These are phyloP conservation scores for Drosophila borborema DNA, from an alignment of 2,888 invertebrate species.

Conservation along the genomic window DNA sequence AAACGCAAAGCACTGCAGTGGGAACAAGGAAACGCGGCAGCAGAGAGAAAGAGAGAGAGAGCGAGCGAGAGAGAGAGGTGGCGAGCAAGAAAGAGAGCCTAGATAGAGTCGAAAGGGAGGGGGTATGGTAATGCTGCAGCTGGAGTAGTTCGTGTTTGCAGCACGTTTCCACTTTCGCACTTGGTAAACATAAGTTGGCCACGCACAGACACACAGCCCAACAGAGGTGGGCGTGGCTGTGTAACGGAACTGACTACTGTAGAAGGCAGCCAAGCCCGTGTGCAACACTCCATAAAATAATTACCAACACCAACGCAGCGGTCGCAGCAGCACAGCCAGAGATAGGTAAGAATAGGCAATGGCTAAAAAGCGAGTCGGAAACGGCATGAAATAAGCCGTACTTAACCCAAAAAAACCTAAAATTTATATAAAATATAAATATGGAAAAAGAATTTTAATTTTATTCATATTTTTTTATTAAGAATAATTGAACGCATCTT, in stretches of 20 bases:
- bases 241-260: slow-evolving; percentile 1
- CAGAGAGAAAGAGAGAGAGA: neutral
- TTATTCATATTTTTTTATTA: too few species aligned
- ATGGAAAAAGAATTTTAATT: too few species aligned
- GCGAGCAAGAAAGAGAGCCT: neutral
- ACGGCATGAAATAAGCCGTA: slow-evolving; percentile 12
- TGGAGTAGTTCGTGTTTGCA: slow-evolving; percentile 74
- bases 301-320: slow-evolving; percentile 68
- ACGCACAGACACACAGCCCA: slow-evolving; percentile 50
- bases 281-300: slow-evolving; percentile 74
- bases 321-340: slow-evolving; percentile 18
- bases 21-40: slow-evolving; percentile 21
- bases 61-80: neutral
- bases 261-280: slow-evolving; percentile 25
- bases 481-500: neutral
- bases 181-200: slow-evolving; percentile 79
- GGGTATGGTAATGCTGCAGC: slow-evolving; percentile 44
- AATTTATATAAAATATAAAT: too few species aligned
- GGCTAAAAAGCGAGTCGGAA: slow-evolving; percentile 24
- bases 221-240: neutral
- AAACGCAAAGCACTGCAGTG: slow-evolving; percentile 67
- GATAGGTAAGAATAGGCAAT: slow-evolving; percentile 21
- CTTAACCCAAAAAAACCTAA: slow-evolving; percentile 15
- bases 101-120: neutral
- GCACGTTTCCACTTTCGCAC: slow-evolving; percentile 80